A percentile compares a stretch with the other conserved stretches of the same genome.
Evolutionary conservation across 1,140 invertebrate species (phyloP).

Genomic region (Brachionus asplanchnoidis): DNA sequence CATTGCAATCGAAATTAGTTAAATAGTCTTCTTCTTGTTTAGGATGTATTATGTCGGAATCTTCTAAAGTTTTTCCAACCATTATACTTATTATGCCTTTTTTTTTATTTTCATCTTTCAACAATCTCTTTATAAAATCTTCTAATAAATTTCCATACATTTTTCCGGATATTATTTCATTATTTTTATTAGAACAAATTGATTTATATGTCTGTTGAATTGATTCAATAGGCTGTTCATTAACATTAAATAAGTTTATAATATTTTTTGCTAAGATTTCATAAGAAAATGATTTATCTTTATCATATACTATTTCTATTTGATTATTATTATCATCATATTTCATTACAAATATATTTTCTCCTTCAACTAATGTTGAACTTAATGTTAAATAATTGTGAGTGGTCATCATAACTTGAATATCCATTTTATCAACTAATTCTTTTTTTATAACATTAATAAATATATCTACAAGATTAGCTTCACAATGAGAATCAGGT

Average conservation of each 20-base stretch:
- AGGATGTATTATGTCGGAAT: too few relatives aligned
- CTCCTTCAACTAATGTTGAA: too few relatives aligned
- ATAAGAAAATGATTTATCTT: not conserved
- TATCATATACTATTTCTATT: not conserved
- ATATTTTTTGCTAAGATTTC: not conserved
- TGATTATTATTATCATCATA: not conserved
- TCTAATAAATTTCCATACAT: too few relatives aligned
- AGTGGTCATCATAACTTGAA: not conserved
- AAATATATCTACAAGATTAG: not conserved
- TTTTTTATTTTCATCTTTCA: not conserved
- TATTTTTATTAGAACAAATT: too few relatives aligned
- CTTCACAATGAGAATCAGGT: conserved; percentile 4
- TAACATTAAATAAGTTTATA: not conserved
- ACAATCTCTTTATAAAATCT: not conserved
- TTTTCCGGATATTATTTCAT: too few relatives aligned
- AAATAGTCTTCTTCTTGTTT: too few relatives aligned
- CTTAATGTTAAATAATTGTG: not conserved
- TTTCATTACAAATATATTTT: not conserved
- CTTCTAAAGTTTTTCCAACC: too few relatives aligned
- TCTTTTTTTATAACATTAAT: not conserved
- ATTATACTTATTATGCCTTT: too few relatives aligned
- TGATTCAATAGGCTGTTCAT: not conserved
- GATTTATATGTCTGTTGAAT: not conserved
- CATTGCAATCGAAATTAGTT: too few relatives aligned
- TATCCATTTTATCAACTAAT: not conserved